Evolutionary conservation across 2,113 vertebrate species (phyloP).

Genomic region (Atlantisia rogersi): DNA sequence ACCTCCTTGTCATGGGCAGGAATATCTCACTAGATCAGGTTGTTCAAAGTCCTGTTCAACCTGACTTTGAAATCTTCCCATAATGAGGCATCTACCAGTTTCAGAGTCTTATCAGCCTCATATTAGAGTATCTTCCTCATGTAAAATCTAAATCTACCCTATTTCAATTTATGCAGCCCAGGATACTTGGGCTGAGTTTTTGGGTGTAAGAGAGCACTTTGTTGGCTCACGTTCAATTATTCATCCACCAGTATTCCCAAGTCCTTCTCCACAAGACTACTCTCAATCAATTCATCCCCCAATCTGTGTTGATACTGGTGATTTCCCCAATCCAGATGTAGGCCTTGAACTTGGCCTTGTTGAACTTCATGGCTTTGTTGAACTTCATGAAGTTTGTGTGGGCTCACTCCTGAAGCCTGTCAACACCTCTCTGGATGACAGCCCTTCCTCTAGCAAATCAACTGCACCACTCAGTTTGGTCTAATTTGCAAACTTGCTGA

Average conservation of each 20-base stretch:
- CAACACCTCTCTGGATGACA: not conserved
- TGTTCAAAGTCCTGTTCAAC: not conserved
- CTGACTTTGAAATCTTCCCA: not conserved
- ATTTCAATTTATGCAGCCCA: not conserved
- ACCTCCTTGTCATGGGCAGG: not conserved
- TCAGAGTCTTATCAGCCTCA: not conserved
- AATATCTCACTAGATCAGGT: not conserved
- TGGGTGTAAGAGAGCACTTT: fast-evolving
- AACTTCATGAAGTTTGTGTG: not conserved
- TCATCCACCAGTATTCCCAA: not conserved
- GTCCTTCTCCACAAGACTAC: not conserved
- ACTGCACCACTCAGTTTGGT: not conserved
- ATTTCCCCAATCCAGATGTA: not conserved
- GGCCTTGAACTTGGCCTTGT: not conserved
- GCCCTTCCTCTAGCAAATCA: fast-evolving
- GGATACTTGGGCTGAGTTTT: not conserved
- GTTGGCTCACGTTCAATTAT: not conserved
- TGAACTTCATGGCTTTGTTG: not conserved
- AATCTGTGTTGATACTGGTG: not conserved
- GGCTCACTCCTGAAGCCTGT: not conserved
- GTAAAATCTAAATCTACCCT: not conserved
- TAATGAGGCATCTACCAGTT: not conserved
- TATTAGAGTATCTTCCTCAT: not conserved
- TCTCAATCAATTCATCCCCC: not conserved
- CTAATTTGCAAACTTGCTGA: not conserved